Percentiles rank a stretch among this genome's conserved stretches.
phyloP scores from a whole-genome alignment of 2,888 invertebrate genomes.

The Onthophagus sagittarius region DNA sequence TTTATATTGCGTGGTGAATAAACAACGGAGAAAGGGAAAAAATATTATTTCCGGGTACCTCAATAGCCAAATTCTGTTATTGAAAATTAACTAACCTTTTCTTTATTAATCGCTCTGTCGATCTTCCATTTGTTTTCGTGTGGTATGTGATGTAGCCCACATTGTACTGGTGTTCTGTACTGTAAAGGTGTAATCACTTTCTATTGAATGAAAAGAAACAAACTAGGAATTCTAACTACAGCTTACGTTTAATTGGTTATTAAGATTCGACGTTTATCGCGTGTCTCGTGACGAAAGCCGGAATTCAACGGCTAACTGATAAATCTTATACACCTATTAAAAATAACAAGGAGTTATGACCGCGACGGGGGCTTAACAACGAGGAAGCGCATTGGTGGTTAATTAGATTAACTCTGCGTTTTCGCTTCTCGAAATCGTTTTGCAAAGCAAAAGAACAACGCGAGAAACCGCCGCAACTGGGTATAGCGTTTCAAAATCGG shows the following conservation, averaged over 20 bases:
- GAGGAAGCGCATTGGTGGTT: background rate
- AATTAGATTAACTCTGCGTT: background rate
- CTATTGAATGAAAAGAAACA: background rate
- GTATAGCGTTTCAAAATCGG: background rate
- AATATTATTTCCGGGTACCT: background rate
- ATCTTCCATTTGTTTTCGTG: background rate
- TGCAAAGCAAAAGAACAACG: background rate
- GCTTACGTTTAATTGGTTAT: background rate
- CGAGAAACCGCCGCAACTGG: background rate
- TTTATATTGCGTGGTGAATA: background rate
- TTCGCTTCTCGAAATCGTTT: background rate
- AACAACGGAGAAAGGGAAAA: background rate
- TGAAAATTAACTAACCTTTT: background rate
- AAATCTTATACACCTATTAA: background rate
- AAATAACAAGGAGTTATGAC: background rate
- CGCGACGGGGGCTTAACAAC: background rate
- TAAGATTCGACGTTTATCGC: background rate
- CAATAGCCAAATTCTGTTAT: background rate
- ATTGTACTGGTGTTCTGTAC: background rate
- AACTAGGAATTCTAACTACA: background rate
- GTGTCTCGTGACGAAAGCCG: background rate
- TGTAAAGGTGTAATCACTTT: background rate
- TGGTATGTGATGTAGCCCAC: background rate
- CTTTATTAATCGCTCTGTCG: background rate
- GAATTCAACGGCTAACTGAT: background rate